Percentiles rank a stretch among this genome's conserved stretches.
Conservation (phyloP, 2,888 invertebrate genomes). For the Rosalia funebris region DNA sequence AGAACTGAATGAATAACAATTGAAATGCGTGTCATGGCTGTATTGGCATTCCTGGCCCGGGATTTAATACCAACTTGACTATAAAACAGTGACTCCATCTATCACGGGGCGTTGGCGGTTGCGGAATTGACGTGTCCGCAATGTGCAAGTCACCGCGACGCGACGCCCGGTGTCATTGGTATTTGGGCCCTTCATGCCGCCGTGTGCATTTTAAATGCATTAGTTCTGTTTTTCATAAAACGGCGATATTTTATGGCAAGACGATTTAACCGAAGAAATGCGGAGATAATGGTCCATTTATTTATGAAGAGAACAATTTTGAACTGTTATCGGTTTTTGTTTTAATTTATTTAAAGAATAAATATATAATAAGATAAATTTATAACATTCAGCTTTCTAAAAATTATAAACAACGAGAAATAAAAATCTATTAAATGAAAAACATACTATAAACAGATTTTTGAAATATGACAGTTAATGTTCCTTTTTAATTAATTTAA, state of each 20-base stretch:
- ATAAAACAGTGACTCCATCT: constrained; percentile 60
- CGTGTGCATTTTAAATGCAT: constrained; percentile 9
- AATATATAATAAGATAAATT: too few relatives aligned
- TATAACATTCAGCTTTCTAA: too few relatives aligned
- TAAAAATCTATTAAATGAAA: too few relatives aligned
- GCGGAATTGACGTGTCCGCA: constrained; percentile 53
- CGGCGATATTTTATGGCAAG: background rate
- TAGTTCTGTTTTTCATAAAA: constrained; percentile 3
- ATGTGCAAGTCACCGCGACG: constrained; percentile 44
- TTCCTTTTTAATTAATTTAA: too few relatives aligned
- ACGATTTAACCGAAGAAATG: too few relatives aligned
- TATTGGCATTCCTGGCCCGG: constrained; percentile 62
- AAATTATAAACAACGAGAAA: too few relatives aligned
- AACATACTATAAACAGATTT: too few relatives aligned
- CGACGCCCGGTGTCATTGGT: constrained; percentile 23
- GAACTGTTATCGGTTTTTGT: too few relatives aligned
- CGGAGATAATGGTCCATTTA: too few relatives aligned
- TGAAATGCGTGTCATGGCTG: constrained; percentile 62
- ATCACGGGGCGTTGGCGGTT: constrained; percentile 54
- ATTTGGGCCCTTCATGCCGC: background rate
- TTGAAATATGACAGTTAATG: too few relatives aligned
- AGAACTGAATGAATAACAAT: constrained; percentile 54
- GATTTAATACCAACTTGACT: constrained; percentile 57
- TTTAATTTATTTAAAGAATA: too few relatives aligned
- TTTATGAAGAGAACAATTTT: too few relatives aligned